phyloP scores from a whole-genome alignment of 1,140 invertebrate genomes.

The Mycetomoellerius zeteki region DNA sequence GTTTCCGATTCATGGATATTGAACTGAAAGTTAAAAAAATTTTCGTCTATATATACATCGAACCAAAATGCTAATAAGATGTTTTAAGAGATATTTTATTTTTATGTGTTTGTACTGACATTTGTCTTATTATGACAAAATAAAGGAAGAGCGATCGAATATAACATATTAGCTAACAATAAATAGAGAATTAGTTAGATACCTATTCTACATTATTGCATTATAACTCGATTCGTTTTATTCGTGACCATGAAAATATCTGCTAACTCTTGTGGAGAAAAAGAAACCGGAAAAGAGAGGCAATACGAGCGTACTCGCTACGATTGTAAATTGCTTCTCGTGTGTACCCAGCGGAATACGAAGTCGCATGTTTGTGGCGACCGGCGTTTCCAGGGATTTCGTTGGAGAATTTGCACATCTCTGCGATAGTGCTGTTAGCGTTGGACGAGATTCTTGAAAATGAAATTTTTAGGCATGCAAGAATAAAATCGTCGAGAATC shows the following conservation, averaged over 20 bases:
- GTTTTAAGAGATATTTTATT: conserved; percentile 1
- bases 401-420: conserved; percentile 50
- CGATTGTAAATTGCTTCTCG: conserved; percentile 50
- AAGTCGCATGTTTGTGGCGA: conserved; percentile 51
- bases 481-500: not conserved
- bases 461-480: conserved; percentile 8
- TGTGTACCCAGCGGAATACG: conserved; percentile 33
- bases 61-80: conserved; percentile 29
- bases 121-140: not conserved
- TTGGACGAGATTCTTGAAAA: conserved; percentile 9
- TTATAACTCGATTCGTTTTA: not conserved
- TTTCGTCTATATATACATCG: not conserved
- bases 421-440: conserved; percentile 1
- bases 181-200: not conserved
- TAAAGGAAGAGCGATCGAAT: not conserved
- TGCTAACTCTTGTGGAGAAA: not conserved
- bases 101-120: not conserved
- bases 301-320: conserved; percentile 34
- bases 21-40: not conserved
- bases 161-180: conserved; percentile 1
- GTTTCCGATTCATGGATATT: not conserved
- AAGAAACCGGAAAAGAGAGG: conserved; percentile 7
- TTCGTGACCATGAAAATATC: not conserved
- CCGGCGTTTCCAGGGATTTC: conserved; percentile 43
- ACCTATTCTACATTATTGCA: not conserved